Conservation (phyloP, 1,140 invertebrate species). For the Drosophila sucinea region DNA sequence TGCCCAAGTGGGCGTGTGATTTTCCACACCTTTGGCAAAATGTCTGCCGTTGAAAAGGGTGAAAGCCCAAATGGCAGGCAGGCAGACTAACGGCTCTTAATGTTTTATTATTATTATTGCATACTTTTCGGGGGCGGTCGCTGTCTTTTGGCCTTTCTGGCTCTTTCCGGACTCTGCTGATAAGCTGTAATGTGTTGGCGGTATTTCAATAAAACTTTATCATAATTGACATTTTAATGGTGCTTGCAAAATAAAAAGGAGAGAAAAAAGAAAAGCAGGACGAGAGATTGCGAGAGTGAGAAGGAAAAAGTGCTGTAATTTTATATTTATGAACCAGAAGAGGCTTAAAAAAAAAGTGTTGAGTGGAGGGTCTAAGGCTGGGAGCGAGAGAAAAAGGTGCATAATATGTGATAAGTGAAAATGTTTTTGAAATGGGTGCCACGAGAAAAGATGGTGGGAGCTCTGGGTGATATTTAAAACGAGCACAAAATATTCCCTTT, state of each 20-base stretch:
- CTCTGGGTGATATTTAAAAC: background rate
- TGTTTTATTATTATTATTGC: constrained; percentile 80
- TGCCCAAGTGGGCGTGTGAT: constrained; percentile 73
- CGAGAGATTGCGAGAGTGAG: background rate
- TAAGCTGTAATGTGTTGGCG: constrained; percentile 71
- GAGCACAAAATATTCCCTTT: background rate
- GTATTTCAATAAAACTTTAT: constrained; percentile 81
- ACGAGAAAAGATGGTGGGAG: background rate
- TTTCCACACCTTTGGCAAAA: constrained; percentile 67
- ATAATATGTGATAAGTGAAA: constrained; percentile 67
- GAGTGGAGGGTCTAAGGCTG: constrained; percentile 46
- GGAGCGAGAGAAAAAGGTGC: constrained; percentile 57
- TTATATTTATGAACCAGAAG: constrained; percentile 64
- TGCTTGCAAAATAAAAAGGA: constrained; percentile 43
- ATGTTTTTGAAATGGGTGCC: constrained; percentile 11
- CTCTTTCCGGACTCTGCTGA: constrained; percentile 53
- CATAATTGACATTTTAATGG: constrained; percentile 82
- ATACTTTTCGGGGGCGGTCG: constrained; percentile 38
- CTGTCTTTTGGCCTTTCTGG: constrained; percentile 4
- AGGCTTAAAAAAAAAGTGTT: constrained; percentile 46
- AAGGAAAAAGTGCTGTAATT: constrained; percentile 51
- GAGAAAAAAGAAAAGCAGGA: constrained; percentile 11
- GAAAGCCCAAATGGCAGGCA: constrained; percentile 26
- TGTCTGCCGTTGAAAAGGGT: constrained; percentile 69
- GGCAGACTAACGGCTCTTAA: constrained; percentile 49